Percentiles rank a stretch among this genome's conserved stretches.
phyloP scores from a whole-genome alignment of 2,113 vertebrate genomes.

The Psilopsiagon aymara region DNA sequence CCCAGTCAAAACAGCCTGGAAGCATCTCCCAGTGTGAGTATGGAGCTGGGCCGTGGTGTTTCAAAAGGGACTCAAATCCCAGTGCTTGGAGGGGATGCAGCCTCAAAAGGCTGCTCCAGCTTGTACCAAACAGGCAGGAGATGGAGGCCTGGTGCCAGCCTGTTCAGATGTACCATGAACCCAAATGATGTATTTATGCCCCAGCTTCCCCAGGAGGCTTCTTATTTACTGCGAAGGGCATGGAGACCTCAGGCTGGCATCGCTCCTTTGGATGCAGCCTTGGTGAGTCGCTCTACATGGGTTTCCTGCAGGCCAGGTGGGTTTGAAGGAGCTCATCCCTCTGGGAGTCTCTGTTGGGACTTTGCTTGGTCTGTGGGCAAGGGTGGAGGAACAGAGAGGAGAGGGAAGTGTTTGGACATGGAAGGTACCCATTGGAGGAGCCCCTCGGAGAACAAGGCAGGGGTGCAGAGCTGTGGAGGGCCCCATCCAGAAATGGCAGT shows the following conservation, averaged over 20 bases:
- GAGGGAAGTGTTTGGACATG: background rate
- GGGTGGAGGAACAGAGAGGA: background rate
- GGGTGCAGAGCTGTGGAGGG: constrained; percentile 77
- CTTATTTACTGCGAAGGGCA: background rate
- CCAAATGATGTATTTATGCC: no score
- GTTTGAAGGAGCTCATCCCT: background rate
- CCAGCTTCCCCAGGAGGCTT: background rate
- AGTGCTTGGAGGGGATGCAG: background rate
- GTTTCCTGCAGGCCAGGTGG: background rate
- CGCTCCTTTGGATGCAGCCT: background rate
- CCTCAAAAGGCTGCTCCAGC: background rate
- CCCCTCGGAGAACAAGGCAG: constrained; percentile 80
- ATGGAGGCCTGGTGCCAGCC: background rate
- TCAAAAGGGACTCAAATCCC: background rate
- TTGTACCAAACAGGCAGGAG: background rate
- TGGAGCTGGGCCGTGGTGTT: background rate
- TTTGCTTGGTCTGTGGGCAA: background rate
- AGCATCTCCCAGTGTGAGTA: accelerated
- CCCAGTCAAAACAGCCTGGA: background rate
- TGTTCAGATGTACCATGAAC: background rate
- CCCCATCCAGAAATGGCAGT: constrained; percentile 6
- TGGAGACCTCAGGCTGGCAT: background rate
- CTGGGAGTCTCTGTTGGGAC: background rate
- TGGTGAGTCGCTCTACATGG: background rate
- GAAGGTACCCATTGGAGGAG: constrained; percentile 85